Base-by-base conservation (phyloP, 1,140 invertebrate species). In the Scaptomyza montana region DNA sequence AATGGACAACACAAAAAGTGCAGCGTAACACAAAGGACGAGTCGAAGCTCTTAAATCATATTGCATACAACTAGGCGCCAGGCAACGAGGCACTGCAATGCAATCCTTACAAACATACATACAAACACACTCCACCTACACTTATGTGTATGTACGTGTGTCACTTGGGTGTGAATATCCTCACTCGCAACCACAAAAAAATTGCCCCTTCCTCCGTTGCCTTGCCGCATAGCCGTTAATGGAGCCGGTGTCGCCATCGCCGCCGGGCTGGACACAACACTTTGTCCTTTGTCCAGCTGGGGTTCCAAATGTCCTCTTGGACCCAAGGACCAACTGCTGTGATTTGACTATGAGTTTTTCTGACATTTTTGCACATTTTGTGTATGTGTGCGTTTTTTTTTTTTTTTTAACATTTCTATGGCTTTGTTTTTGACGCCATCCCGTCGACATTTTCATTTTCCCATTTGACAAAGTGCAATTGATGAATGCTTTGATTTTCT, bases 121-220 rank as follows among this genome's bases (percentile, higher is more conserved):
- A 33, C 46, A 41, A 39, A 6, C 39, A 53, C 80, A 25, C 45
- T 25, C 21, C 54, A 39, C 43, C 39, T 56, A 71, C 46, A 75
- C 77, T 64, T 69, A 4, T 45, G 12, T 21, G 51, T 54, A 36
- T 54, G 16, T 54, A 36, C 57, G 54, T 53, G 54, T 39, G 69
- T 85, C 84, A 74, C 77, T 82, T 81, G 84, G 89, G 84, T 89
- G 84, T 86, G 82, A 86, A 86, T 87, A 87, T 87, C 82, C 82
- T 61, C 82, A 86, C 84, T 86, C 72, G 82, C 19, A 39, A 33
- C n/a, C 41, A 46, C 64, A 62, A 54, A 36, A 36, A 36, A 36
- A 60, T 43, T 39, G 51, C 30, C 50, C 70, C 70, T 12, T 47
- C 39, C 43, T 16, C 16, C 41, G 8, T 30, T 30, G 21, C 33